A percentile compares a stretch with the other conserved stretches of the same genome.
Conservation (phyloP, 2,888 invertebrate genomes). For the Phengaris alcon region DNA sequence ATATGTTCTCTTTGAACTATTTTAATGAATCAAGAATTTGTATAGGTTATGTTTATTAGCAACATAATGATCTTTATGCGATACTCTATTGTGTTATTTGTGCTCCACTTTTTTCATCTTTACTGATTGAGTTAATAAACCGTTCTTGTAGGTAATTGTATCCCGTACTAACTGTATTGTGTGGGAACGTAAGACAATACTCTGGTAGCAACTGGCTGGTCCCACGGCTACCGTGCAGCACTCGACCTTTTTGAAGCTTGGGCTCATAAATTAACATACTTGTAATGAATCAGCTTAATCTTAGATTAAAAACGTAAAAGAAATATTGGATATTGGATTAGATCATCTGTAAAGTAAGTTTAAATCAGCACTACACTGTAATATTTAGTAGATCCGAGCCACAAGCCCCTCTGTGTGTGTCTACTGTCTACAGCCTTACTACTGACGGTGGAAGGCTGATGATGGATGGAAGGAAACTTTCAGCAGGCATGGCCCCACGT, state of each 20-base stretch:
- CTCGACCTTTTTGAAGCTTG: slow-evolving; percentile 7
- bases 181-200: slow-evolving; percentile 7
- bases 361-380: too few relatives aligned
- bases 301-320: neutral
- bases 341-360: neutral
- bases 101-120: neutral
- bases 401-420: too few relatives aligned
- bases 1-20: neutral
- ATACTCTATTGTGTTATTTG: neutral
- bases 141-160: neutral
- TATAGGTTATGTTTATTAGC: neutral
- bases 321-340: too few relatives aligned
- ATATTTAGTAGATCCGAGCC: too few relatives aligned
- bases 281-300: neutral
- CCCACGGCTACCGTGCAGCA: neutral
- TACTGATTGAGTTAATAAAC: neutral
- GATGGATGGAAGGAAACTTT: too few relatives aligned
- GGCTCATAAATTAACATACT: neutral
- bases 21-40: neutral
- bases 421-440: too few relatives aligned
- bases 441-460: too few relatives aligned
- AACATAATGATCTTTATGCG: neutral
- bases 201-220: neutral
- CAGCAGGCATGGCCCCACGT: too few relatives aligned
- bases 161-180: slow-evolving; percentile 7